Evolutionary conservation across 1,140 invertebrate genomes (phyloP).

Genomic region (Nasonia giraulti): DNA sequence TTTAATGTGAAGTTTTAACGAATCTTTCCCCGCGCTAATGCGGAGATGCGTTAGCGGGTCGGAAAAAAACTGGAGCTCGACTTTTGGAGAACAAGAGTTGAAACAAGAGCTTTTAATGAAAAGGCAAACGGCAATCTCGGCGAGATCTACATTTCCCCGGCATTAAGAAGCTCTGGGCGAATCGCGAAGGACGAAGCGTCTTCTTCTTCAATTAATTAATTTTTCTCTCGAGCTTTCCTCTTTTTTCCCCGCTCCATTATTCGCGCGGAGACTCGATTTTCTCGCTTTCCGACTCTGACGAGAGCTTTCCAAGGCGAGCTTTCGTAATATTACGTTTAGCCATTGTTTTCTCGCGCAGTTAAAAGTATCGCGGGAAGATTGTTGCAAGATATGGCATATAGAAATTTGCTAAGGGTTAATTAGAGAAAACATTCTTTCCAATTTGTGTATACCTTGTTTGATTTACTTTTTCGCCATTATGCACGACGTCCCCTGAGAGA

Average conservation of each 20-base stretch:
- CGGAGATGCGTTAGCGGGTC: too few relatives aligned
- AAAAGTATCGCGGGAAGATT: not conserved
- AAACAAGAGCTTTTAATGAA: constrained; percentile 14
- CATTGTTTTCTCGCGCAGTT: too few relatives aligned
- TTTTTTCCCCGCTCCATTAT: not conserved
- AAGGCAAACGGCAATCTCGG: constrained; percentile 10
- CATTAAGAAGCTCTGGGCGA: not conserved
- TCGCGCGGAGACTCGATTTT: not conserved
- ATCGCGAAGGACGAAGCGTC: not conserved
- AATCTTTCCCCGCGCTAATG: not conserved
- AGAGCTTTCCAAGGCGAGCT: too few relatives aligned
- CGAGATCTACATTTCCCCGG: constrained; percentile 9
- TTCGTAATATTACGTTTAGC: too few relatives aligned
- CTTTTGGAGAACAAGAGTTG: not conserved
- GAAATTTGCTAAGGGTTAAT: not conserved
- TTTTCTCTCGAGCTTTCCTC: not conserved
- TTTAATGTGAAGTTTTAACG: not conserved
- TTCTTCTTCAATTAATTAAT: constrained; percentile 3
- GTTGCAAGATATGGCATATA: too few relatives aligned
- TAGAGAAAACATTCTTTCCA: not conserved
- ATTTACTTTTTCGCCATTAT: too few relatives aligned
- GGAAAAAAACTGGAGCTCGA: not conserved
- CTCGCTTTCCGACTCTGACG: not conserved
- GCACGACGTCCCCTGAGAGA: not conserved
- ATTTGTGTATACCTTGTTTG: not conserved